A percentile compares a stretch with the other conserved stretches of the same genome.
Conservation (phyloP, 64 coral and sea anemone genomes). For the Actinia equina region DNA sequence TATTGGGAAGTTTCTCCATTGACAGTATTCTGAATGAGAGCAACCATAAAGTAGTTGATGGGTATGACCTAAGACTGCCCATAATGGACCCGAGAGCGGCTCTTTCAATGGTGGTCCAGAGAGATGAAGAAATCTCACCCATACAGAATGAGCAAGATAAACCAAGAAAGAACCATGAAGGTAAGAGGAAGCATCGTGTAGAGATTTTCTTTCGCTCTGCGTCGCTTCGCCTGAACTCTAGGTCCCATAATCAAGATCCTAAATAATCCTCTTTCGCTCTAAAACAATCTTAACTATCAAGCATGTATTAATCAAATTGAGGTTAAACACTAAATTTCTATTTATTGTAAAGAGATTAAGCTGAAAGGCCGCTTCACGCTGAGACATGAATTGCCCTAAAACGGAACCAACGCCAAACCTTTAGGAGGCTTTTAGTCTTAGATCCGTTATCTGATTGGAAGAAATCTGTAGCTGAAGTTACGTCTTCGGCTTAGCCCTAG, state of each 20-base stretch:
- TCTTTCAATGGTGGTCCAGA: background rate
- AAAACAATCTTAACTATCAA: background rate
- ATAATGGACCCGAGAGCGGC: background rate
- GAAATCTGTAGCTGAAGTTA: background rate
- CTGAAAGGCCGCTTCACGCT: background rate
- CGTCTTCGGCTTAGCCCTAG: background rate
- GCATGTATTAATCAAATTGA: background rate
- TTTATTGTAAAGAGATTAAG: background rate
- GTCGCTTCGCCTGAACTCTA: background rate
- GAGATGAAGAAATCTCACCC: background rate
- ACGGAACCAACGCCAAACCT: background rate
- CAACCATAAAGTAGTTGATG: background rate
- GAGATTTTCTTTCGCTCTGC: background rate
- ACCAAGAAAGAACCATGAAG: background rate
- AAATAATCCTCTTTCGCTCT: background rate
- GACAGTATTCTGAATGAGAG: conserved; percentile 3
- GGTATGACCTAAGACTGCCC: background rate
- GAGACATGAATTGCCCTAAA: background rate
- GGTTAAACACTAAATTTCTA: conserved; percentile 1
- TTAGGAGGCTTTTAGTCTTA: background rate
- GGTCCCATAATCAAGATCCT: background rate
- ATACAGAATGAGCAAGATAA: background rate
- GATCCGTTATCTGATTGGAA: background rate
- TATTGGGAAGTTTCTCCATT: conserved; percentile 21
- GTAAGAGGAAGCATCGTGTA: background rate